Percentiles rank a stretch among this genome's conserved stretches.
phyloP scores from a whole-genome alignment of 1,140 invertebrate species.

The Wiebesia pumilae region DNA sequence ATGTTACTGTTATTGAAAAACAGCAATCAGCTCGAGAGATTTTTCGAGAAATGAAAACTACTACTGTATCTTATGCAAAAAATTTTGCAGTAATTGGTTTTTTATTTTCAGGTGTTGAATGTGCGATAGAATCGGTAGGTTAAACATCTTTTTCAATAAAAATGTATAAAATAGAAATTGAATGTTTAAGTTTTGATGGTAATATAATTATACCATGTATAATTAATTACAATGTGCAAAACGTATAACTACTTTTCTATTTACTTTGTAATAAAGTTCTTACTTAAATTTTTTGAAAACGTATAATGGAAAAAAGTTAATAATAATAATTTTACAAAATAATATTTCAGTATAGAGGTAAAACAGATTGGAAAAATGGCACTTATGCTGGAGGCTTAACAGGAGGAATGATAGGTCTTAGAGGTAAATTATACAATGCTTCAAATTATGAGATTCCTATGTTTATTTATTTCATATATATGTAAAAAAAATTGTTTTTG shows the following conservation, averaged over 20 bases:
- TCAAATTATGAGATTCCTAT: constrained; percentile 41
- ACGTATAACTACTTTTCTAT: background rate
- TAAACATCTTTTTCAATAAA: background rate
- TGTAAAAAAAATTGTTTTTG: constrained; percentile 41
- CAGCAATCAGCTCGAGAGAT: constrained; percentile 89
- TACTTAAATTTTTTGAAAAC: too few species aligned
- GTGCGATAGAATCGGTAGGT: constrained; percentile 90
- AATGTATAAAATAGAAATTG: background rate
- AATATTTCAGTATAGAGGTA: constrained; percentile 86
- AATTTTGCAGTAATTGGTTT: constrained; percentile 97
- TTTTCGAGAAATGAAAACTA: constrained; percentile 92
- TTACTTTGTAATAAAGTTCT: background rate
- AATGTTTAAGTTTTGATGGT: too few species aligned
- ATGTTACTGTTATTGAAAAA: constrained; percentile 85
- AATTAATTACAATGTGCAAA: too few species aligned
- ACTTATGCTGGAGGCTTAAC: constrained; percentile 95
- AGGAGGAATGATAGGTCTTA: constrained; percentile 94
- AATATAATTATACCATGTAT: too few species aligned
- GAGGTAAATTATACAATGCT: constrained; percentile 79
- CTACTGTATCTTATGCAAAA: constrained; percentile 94
- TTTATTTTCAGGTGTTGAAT: constrained; percentile 95
- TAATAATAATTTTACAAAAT: background rate
- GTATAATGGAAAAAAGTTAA: background rate
- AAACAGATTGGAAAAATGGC: constrained; percentile 97
- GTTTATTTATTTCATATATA: constrained; percentile 45